These are phyloP conservation scores for Drosophila formosana DNA, from an alignment of 2,888 invertebrate genomes.

Conservation along the genomic window DNA sequence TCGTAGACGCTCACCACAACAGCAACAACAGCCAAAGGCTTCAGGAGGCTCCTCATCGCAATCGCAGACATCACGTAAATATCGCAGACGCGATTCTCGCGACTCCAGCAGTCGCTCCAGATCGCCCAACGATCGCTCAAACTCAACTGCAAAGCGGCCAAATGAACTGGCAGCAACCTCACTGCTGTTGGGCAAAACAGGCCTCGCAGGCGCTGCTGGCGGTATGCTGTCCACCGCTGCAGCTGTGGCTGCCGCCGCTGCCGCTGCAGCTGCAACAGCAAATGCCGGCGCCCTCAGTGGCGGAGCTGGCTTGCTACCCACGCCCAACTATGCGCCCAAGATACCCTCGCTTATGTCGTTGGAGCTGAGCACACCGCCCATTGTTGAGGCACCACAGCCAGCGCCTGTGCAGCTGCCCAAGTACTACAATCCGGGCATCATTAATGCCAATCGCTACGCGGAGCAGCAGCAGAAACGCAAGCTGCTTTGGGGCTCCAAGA, in stretches of 20 bases:
- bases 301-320: constrained; percentile 63
- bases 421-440: constrained; percentile 91
- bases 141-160: constrained; percentile 16
- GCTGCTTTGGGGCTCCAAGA: constrained; percentile 94
- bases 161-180: constrained; percentile 22
- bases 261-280: constrained; percentile 9
- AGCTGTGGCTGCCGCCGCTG: constrained; percentile 19
- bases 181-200: constrained; percentile 19
- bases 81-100: constrained; percentile 48
- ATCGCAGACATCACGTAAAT: constrained; percentile 54
- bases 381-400: constrained; percentile 32
- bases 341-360: constrained; percentile 75
- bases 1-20: constrained; percentile 11
- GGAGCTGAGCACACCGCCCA: constrained; percentile 61
- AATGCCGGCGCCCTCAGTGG: constrained; percentile 7
- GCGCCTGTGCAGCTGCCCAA: constrained; percentile 86
- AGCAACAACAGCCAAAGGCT: background rate
- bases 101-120: constrained; percentile 69
- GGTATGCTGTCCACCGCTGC: constrained; percentile 6
- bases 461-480: constrained; percentile 97
- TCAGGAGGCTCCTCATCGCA: constrained; percentile 20
- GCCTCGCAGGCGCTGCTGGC: background rate
- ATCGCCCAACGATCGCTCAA: constrained; percentile 43
- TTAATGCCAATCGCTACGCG: constrained; percentile 92
- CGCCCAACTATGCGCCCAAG: constrained; percentile 66